These are phyloP conservation scores for Etia nguti DNA, from an alignment of 2,113 vertebrate species.

Conservation along the genomic window DNA sequence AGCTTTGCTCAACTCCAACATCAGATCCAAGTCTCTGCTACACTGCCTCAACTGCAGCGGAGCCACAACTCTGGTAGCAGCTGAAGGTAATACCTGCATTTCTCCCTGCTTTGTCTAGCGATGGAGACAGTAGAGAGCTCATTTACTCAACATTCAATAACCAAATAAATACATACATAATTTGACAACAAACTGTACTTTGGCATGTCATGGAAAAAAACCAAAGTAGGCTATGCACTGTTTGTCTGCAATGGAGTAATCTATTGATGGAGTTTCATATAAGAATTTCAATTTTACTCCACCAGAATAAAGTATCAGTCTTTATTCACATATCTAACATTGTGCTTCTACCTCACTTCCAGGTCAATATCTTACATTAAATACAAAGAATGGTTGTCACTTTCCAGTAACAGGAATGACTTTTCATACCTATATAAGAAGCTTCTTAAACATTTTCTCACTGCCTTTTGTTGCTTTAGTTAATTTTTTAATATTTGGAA, in stretches of 20 bases:
- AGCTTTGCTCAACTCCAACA: no score
- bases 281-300: not conserved
- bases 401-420: not conserved
- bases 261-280: not conserved
- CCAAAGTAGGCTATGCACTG: not conserved
- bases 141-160: not conserved
- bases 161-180: not conserved
- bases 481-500: not conserved
- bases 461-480: not conserved
- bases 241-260: not conserved
- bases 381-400: not conserved
- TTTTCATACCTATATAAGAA: not conserved
- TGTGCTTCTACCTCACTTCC: not conserved
- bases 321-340: not conserved
- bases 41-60: conserved; percentile 70
- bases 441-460: not conserved
- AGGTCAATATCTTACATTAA: not conserved
- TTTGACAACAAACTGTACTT: not conserved
- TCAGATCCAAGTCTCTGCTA: conserved; percentile 54
- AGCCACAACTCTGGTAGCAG: conserved; percentile 61
- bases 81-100: conserved; percentile 45
- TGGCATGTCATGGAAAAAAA: not conserved
- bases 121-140: not conserved
- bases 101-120: not conserved
- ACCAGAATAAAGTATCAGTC: not conserved